Base-by-base conservation (phyloP, 2,113 vertebrate species). In the Pseudorhombus dupliciocellatus region DNA sequence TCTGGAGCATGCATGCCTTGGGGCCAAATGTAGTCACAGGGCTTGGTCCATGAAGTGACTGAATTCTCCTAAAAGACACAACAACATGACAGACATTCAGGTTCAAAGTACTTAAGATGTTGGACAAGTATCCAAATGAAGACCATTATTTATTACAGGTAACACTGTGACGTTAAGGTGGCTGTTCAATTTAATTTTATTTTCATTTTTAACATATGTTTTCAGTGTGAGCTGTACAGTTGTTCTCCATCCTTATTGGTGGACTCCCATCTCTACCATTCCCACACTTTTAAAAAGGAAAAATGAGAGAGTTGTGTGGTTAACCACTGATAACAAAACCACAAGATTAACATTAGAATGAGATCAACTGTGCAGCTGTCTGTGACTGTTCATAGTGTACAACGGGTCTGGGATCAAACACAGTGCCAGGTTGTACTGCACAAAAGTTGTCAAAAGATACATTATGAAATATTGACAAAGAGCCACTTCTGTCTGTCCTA, bases 11-110 rank as follows among this genome's bases (percentile, higher is more conserved):
- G 40, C 96, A 97, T 77, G 97, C 97, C 92, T 99, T 98, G 75
- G 97, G 97, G 90, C 97, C 97, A 54, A 99, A 99, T 0, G 96
- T 99, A 68, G 97, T 98, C 88, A 98, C 97, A 3, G 97, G 97
- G 92, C 95, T 96, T 25, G 97, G 97, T 92, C 97, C 97, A 14
- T 99, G 97, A 73, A 99, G 93, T 14, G 97, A 98, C 75, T 97
- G 95, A 0, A 93, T 96, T 85, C 97, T 95, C 94, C 97, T 98
- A 62, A 64, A 82, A 83, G 24, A 84, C 7, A 64, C 20, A 21
- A 64, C 0, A 9, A 59, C 53, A 34, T 65, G 22, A 58, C 8
- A 55, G 37, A 20, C 34, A 7, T 10, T 11, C 3, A 14, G 7
- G 12, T 68, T 62, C 2, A 53, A 28, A 1, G 2, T 14, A 2